These are phyloP conservation scores for Acyrthosiphon pisum DNA, from an alignment of 1,140 invertebrate species.

Conservation along the genomic window DNA sequence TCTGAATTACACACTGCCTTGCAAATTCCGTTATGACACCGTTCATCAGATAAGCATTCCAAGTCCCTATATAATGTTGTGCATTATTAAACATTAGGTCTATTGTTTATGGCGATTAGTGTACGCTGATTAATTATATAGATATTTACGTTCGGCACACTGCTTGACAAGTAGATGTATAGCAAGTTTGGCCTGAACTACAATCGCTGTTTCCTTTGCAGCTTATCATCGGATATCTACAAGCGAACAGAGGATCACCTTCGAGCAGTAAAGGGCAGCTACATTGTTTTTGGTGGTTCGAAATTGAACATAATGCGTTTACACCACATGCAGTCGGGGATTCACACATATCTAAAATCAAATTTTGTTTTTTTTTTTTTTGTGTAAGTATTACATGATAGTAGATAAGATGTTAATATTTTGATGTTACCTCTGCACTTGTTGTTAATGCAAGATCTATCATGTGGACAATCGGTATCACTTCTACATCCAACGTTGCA, in stretches of 20 bases:
- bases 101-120: background rate
- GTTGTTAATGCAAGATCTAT: conserved; percentile 76
- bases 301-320: conserved; percentile 76
- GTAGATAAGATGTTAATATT: background rate
- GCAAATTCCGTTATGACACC: conserved; percentile 81
- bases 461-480: conserved; percentile 76
- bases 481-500: conserved; percentile 82
- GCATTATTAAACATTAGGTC: background rate
- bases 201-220: conserved; percentile 75
- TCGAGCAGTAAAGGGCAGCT: conserved; percentile 74
- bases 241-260: conserved; percentile 77
- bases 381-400: background rate
- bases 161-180: conserved; percentile 75
- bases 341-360: conserved; percentile 70
- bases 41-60: conserved; percentile 82
- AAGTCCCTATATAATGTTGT: conserved; percentile 69
- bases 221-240: conserved; percentile 73
- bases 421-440: conserved; percentile 69
- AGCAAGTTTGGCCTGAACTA: conserved; percentile 72
- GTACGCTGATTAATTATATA: background rate
- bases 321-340: conserved; percentile 82
- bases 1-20: conserved; percentile 85
- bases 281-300: conserved; percentile 77
- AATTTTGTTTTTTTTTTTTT: background rate
- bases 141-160: conserved; percentile 72